Evolutionary conservation across 2,113 vertebrate species (phyloP).

Genomic region (Aramus guarauna): DNA sequence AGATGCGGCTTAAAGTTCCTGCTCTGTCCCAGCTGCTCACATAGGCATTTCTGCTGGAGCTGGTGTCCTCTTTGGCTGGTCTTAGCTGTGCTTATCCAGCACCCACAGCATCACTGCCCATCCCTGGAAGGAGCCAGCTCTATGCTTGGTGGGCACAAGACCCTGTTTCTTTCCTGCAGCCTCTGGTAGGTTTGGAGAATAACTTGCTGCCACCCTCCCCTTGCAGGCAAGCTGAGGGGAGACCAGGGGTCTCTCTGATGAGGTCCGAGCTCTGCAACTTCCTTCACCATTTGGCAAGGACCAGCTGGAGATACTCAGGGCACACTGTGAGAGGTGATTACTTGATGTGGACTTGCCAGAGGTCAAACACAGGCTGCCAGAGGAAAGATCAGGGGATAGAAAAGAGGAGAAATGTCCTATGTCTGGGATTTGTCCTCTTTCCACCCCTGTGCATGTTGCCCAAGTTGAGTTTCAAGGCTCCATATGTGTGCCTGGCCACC

Average conservation of each 20-base stretch:
- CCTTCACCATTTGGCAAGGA: background rate
- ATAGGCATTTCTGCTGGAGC: background rate
- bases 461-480: background rate
- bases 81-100: background rate
- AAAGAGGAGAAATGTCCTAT: background rate
- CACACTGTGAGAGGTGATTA: background rate
- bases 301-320: background rate
- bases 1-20: background rate
- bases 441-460: background rate
- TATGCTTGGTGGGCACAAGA: background rate
- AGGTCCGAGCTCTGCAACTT: background rate
- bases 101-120: background rate
- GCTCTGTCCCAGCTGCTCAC: background rate
- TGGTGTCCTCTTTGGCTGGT: background rate
- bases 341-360: background rate
- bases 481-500: background rate
- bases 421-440: background rate
- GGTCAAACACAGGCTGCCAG: background rate
- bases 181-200: background rate
- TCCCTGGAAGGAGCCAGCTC: background rate
- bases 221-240: accelerated
- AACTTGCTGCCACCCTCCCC: background rate
- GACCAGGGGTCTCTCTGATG: background rate
- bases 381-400: background rate
- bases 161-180: background rate